Evolutionary conservation across 2,888 invertebrate genomes (phyloP), one percentile per base, ranked within the genome.

Genomic region (Tanypteryx hageni): DNA sequence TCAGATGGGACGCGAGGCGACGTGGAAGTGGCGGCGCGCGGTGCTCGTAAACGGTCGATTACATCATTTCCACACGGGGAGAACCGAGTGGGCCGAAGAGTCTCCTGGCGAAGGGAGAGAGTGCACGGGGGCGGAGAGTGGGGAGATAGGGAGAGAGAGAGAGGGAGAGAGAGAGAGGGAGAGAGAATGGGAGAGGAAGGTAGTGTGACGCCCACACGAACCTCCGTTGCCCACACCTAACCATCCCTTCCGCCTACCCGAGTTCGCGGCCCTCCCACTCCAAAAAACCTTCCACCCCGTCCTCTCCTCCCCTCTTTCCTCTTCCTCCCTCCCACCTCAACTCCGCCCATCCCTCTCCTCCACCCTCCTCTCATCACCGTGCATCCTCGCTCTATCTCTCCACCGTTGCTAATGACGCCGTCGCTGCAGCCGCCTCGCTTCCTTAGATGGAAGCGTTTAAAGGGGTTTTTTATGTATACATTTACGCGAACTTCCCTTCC

Each of bases 371-470:
- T 16, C 22, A 22, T 59, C 22, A 14, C 27, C 61, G n/a, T 13
- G n/a, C 82, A 22, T 58, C 58, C 58, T n/a, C 57, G 11, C 56
- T 64, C 83, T 56, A 31, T 14, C 58, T 58, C 58, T 44, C 58
- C 57, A 13, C 11, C n/a, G 56, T 8, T 27, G 86, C 59, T 86
- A 86, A 86, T 86, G 86, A 86, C 61, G 59, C 27, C 86, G 61
- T 86, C 31, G 27, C 0, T 27, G 68, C 18, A 64, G n/a, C 44
- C 31, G 7, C 0, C 57, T 57, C 64, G 9, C 64, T 68, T 64
- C 89, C 89, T 18, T 64, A 89, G 18, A 89, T 89, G 89, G 89
- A 89, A 31, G 64, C 68, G 64, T 89, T 89, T 89, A 89, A 89
- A 85, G 13, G 85, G 57, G 22, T 57, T 57, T 9, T 10, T 11